Conservation (phyloP, 2,113 vertebrate species). For the Nesogale talazaci region DNA sequence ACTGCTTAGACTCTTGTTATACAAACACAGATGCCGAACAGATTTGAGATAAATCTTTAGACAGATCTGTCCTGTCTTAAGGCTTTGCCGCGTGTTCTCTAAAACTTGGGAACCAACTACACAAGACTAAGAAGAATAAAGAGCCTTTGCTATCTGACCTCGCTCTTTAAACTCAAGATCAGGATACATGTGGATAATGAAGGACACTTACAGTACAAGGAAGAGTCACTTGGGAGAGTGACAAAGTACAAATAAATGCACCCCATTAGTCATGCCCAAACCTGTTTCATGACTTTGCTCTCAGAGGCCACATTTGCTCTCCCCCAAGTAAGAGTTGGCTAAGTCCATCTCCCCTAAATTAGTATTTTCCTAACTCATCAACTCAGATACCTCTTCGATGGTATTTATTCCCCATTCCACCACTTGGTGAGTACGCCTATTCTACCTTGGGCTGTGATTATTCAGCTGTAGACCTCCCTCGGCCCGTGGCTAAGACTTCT, state of each 20-base stretch:
- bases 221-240: background rate
- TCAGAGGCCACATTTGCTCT: background rate
- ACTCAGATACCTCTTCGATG: background rate
- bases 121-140: constrained; percentile 14
- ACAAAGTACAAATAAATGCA: constrained; percentile 49
- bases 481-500: constrained; percentile 5
- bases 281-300: background rate
- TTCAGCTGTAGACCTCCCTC: constrained; percentile 1
- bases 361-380: constrained; percentile 12
- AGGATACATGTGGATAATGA: constrained; percentile 59
- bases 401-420: background rate
- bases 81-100: constrained; percentile 33
- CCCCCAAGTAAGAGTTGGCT: background rate
- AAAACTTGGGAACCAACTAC: constrained; percentile 54
- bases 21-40: constrained; percentile 24
- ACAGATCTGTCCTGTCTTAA: constrained; percentile 23
- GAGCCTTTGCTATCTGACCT: constrained; percentile 54
- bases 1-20: background rate
- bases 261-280: background rate
- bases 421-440: background rate
- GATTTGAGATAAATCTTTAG: constrained; percentile 11
- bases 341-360: background rate
- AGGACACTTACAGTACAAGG: constrained; percentile 2
- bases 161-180: constrained; percentile 39
- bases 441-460: constrained; percentile 18